Evolutionary conservation across 2,113 vertebrate species (phyloP).

Genomic region (Panthera tigris): DNA sequence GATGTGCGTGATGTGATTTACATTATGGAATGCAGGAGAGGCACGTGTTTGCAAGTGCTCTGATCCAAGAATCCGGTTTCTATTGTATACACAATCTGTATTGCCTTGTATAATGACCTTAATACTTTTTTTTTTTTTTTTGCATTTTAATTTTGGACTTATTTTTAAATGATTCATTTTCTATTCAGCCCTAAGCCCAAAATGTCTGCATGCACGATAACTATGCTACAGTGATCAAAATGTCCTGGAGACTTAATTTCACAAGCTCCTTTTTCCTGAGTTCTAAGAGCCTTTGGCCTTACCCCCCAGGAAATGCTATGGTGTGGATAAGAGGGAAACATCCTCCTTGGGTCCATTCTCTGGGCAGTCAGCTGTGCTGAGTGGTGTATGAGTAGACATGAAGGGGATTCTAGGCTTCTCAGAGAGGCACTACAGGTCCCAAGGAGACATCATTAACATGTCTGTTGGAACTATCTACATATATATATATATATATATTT

Average conservation of each 20-base stretch:
- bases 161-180: constrained; percentile 47
- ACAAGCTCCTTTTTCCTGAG: not conserved
- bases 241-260: not conserved
- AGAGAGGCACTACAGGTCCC: not conserved
- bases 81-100: not conserved
- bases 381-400: not conserved
- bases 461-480: not conserved
- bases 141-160: not conserved
- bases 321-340: not conserved
- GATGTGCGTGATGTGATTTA: constrained; percentile 13
- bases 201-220: not conserved
- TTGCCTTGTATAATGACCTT: not conserved
- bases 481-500: not conserved
- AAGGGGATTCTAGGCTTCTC: not conserved
- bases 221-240: not conserved
- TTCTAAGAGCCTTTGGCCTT: not conserved
- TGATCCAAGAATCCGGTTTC: constrained; percentile 27
- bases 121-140: not conserved
- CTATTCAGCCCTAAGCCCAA: not conserved
- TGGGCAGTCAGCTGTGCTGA: not conserved
- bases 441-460: not conserved
- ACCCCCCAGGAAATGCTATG: not conserved
- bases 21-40: constrained; percentile 4
- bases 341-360: not conserved
- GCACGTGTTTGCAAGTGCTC: not conserved